Evolutionary conservation across 2,797 vertebrate genomes (phyloP).

Genomic region (Falco columbarius): DNA sequence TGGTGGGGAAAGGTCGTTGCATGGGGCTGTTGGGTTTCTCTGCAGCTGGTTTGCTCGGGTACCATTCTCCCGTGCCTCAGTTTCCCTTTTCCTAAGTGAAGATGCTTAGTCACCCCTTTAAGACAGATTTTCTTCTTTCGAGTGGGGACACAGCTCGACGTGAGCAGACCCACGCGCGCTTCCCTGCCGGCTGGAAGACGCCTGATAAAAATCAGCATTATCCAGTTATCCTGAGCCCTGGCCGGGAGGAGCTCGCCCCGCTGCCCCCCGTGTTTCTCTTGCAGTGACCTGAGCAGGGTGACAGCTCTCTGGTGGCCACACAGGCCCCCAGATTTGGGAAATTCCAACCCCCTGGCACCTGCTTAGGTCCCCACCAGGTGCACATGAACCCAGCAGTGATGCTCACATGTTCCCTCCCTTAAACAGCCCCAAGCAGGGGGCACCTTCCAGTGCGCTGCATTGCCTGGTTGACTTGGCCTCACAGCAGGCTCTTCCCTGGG

Average conservation of each 20-base stretch:
- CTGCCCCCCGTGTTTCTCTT: too few species aligned
- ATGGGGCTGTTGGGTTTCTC: background rate
- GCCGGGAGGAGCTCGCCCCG: background rate
- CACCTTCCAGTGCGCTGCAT: accelerated
- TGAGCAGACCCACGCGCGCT: background rate
- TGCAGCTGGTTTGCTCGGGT: background rate
- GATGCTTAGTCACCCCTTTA: background rate
- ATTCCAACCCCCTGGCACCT: background rate
- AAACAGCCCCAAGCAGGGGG: accelerated
- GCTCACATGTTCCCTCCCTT: accelerated
- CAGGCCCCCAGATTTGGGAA: background rate
- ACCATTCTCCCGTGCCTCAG: background rate
- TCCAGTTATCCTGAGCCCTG: too few species aligned
- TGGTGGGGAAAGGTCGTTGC: background rate
- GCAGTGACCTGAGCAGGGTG: background rate
- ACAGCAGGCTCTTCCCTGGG: accelerated
- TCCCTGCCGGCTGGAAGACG: background rate
- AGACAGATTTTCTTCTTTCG: accelerated
- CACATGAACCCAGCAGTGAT: accelerated
- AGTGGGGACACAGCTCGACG: accelerated
- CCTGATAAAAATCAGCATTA: background rate
- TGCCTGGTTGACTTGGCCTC: background rate
- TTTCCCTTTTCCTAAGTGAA: background rate
- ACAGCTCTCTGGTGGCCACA: background rate
- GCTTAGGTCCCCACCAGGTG: accelerated